phyloP scores from a whole-genome alignment of 2,113 vertebrate species.

The Gadus macrocephalus region DNA sequence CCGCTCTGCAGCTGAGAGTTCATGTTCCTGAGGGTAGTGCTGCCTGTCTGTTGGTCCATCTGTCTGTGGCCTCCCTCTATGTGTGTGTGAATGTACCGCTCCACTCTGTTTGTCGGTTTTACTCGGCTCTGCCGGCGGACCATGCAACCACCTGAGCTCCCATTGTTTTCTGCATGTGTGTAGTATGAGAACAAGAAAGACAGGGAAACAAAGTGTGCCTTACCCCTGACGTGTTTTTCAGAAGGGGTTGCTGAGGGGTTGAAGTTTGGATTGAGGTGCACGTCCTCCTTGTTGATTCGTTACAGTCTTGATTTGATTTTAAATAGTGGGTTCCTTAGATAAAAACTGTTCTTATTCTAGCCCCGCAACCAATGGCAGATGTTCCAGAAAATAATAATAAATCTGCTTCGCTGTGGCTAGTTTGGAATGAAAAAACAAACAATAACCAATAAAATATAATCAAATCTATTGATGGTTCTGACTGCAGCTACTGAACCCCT shows the following conservation, averaged over 20 bases:
- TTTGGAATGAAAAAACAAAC: too few species aligned
- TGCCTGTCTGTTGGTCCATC: neutral
- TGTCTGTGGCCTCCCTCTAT: neutral
- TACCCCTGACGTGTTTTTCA: neutral
- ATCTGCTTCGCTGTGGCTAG: too few species aligned
- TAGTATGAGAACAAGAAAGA: neutral
- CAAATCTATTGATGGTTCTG: too few species aligned
- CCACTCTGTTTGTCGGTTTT: neutral
- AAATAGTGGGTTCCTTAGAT: neutral
- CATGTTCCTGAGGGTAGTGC: slow-evolving; percentile 9
- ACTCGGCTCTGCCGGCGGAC: neutral
- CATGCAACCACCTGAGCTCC: neutral
- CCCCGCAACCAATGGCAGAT: too few species aligned
- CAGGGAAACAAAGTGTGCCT: neutral
- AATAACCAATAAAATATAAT: too few species aligned
- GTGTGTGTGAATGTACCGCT: too few species aligned
- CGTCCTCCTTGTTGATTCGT: neutral
- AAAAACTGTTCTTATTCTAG: neutral
- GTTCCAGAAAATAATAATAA: too few species aligned
- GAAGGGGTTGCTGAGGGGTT: neutral
- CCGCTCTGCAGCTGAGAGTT: slow-evolving; percentile 17
- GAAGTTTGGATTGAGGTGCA: neutral
- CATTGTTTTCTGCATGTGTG: neutral
- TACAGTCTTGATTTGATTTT: slow-evolving; percentile 4
- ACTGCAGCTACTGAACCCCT: too few species aligned